Conservation (phyloP, 2,888 invertebrate species). For the Morpho helenor region DNA sequence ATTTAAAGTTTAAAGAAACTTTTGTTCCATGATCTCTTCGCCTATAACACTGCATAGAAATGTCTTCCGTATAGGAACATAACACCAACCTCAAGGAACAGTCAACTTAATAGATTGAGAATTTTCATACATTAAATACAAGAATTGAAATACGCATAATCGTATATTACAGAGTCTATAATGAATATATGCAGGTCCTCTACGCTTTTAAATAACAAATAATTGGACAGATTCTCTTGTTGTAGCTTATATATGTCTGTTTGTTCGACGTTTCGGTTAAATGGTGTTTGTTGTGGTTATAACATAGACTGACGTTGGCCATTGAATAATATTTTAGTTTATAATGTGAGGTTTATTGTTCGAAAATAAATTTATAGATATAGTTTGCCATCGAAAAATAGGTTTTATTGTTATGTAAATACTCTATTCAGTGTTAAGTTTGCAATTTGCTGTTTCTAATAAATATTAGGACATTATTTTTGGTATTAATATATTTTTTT, state of each 20-base stretch:
- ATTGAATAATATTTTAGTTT: constrained; percentile 4
- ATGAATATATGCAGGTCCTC: constrained; percentile 7
- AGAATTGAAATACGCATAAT: constrained; percentile 8
- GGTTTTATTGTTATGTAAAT: too few relatives aligned
- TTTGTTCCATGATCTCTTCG: background rate
- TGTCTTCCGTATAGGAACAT: constrained; percentile 14
- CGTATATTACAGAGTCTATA: constrained; percentile 4
- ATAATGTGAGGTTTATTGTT: background rate
- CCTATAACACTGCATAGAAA: constrained; percentile 9
- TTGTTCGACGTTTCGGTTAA: constrained; percentile 2
- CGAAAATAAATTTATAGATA: too few relatives aligned
- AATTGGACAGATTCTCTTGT: constrained; percentile 9
- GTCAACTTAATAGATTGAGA: constrained; percentile 11
- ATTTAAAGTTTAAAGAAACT: too few relatives aligned
- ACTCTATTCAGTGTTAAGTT: too few relatives aligned
- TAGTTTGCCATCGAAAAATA: too few relatives aligned
- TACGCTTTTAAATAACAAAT: constrained; percentile 9
- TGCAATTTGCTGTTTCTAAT: too few relatives aligned
- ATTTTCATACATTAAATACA: constrained; percentile 14
- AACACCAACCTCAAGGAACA: constrained; percentile 8
- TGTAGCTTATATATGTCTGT: constrained; percentile 1
- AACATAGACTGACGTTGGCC: constrained; percentile 9
- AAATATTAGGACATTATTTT: too few relatives aligned
- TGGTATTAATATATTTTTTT: too few relatives aligned
- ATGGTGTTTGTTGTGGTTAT: constrained; percentile 8